Conservation (phyloP, 2,113 vertebrate species). For the Oreotragus oreotragus region DNA sequence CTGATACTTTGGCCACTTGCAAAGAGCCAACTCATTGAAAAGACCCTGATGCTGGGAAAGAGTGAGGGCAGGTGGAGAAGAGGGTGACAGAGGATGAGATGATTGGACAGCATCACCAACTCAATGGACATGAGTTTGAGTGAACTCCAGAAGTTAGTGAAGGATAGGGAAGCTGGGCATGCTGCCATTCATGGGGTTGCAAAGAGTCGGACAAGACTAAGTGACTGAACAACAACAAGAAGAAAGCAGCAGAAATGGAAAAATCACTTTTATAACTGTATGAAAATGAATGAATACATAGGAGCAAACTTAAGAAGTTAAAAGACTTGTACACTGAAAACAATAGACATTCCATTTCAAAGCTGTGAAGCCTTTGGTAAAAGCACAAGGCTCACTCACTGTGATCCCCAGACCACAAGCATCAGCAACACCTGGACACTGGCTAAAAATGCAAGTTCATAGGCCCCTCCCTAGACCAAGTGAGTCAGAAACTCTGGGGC, state of each 20-base stretch:
- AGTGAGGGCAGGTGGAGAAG: background rate
- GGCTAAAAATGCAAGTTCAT: background rate
- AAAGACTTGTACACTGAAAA: background rate
- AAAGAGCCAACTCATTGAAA: background rate
- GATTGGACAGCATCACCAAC: background rate
- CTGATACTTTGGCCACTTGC: background rate
- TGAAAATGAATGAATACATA: background rate
- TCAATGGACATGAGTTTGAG: background rate
- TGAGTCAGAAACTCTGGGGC: background rate
- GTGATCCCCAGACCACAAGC: background rate
- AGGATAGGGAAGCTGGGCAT: background rate
- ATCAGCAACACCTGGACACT: background rate
- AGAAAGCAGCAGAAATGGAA: background rate
- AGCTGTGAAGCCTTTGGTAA: background rate
- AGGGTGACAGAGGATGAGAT: background rate
- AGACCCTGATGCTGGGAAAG: background rate
- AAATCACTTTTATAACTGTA: background rate
- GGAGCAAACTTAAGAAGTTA: background rate
- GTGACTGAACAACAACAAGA: background rate
- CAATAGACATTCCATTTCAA: background rate
- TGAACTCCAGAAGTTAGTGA: background rate
- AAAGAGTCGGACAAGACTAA: background rate
- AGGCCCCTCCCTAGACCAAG: background rate
- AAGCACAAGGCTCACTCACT: background rate
- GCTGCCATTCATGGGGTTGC: background rate